Percentiles rank a stretch among this genome's conserved stretches.
These are phyloP conservation scores for Labeo calbasu DNA, from an alignment of 2,797 vertebrate genomes.

Conservation along the genomic window DNA sequence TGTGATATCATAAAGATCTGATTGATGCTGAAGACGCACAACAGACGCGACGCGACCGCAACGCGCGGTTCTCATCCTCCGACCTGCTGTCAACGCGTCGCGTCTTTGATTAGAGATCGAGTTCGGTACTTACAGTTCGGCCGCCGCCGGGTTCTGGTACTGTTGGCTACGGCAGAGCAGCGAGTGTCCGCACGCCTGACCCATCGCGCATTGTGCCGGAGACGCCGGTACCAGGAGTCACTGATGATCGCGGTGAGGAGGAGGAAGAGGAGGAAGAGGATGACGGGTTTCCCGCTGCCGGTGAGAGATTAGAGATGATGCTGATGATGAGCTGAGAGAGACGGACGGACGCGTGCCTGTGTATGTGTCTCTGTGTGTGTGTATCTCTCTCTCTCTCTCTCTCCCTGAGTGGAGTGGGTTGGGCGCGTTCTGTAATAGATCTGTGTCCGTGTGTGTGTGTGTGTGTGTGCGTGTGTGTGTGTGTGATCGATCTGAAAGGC, in stretches of 20 bases:
- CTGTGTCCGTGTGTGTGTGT: not conserved
- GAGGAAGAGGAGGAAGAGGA: not conserved
- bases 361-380: no score
- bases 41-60: not conserved
- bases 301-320: slow-evolving; percentile 12
- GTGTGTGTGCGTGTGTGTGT: not conserved
- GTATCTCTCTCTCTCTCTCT: not conserved
- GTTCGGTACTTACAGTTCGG: slow-evolving; percentile 84
- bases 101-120: not conserved
- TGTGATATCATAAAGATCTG: not conserved
- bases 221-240: slow-evolving; percentile 27
- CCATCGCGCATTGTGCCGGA: slow-evolving; percentile 90
- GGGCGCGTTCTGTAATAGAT: slow-evolving; percentile 38
- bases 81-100: not conserved
- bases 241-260: not conserved
- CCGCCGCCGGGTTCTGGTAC: slow-evolving; percentile 80
- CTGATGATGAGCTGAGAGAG: slow-evolving; percentile 12
- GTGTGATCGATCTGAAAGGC: slow-evolving; percentile 27
- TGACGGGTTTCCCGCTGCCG: not conserved
- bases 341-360: no score
- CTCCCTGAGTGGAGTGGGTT: slow-evolving; percentile 13
- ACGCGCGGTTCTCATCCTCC: not conserved
- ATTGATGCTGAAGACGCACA: not conserved
- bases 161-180: slow-evolving; percentile 95
- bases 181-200: slow-evolving; percentile 97